phyloP scores from a whole-genome alignment of 2,113 vertebrate genomes.

The Salvelinus sp. region DNA sequence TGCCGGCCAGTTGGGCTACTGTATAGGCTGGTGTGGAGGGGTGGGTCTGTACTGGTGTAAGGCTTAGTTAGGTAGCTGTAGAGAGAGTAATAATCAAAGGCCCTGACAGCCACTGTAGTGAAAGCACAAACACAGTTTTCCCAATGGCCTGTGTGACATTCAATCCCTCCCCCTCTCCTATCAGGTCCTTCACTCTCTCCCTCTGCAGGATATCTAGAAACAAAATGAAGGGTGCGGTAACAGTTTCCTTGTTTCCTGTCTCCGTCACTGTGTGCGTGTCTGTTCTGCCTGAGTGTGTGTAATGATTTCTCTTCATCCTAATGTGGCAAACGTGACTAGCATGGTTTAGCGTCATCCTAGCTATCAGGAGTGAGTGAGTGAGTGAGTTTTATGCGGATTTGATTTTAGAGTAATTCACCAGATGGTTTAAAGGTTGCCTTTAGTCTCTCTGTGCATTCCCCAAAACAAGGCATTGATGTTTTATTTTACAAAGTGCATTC shows the following conservation, averaged over 20 bases:
- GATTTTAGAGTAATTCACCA: conserved; percentile 53
- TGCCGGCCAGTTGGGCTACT: too few relatives aligned
- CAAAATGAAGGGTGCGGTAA: background rate
- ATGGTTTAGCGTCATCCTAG: background rate
- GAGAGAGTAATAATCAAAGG: background rate
- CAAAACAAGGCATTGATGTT: conserved; percentile 56
- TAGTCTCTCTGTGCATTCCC: conserved; percentile 26
- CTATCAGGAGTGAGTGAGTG: background rate
- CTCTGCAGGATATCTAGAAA: background rate
- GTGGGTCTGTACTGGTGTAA: background rate
- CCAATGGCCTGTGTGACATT: conserved; percentile 29
- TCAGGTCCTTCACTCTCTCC: background rate
- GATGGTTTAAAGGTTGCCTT: conserved; percentile 50
- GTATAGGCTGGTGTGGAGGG: too few relatives aligned
- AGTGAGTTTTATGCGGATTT: conserved; percentile 33
- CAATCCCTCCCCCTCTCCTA: background rate
- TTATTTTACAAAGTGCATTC: conserved; percentile 46
- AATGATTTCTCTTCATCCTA: conserved; percentile 2
- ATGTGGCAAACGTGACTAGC: background rate
- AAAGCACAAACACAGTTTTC: conserved; percentile 16
- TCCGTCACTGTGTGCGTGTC: background rate
- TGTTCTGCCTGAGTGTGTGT: conserved; percentile 14
- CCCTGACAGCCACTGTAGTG: background rate
- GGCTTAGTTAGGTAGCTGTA: background rate
- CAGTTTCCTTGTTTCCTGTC: background rate